Conservation (phyloP, 2,888 invertebrate species). For the Azorinus chamasolen region DNA sequence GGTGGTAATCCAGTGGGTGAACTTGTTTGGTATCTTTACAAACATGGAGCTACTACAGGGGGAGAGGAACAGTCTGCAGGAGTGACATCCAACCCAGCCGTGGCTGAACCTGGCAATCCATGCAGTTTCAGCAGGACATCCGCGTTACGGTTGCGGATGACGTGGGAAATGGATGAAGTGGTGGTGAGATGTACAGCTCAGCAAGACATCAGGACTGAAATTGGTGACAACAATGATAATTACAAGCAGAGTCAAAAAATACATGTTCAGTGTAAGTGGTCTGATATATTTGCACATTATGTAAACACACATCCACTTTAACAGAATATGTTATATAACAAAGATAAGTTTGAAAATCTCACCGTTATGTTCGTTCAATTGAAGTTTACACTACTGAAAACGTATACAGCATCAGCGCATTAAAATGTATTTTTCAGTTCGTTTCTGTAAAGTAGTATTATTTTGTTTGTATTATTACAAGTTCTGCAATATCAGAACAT, state of each 20-base stretch:
- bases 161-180: constrained; percentile 8
- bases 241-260: constrained; percentile 15
- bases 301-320: too few relatives aligned
- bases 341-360: too few relatives aligned
- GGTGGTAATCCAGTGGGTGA: constrained; percentile 38
- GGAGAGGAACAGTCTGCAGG: background rate
- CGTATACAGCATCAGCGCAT: too few relatives aligned
- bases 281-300: too few relatives aligned
- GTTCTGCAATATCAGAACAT: too few relatives aligned
- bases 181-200: constrained; percentile 49
- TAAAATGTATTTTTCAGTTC: too few relatives aligned
- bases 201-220: constrained; percentile 14
- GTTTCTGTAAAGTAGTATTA: too few relatives aligned
- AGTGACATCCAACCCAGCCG: constrained; percentile 1
- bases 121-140: constrained; percentile 36
- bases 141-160: constrained; percentile 35
- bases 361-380: too few relatives aligned
- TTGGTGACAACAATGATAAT: constrained; percentile 1
- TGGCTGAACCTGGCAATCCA: background rate
- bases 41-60: background rate
- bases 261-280: constrained; percentile 32
- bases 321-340: too few relatives aligned
- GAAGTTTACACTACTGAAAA: too few relatives aligned
- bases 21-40: constrained; percentile 40
- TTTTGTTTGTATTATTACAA: too few relatives aligned